Percentiles rank a stretch among this genome's conserved stretches.
These are phyloP conservation scores for Agrochola litura DNA, from an alignment of 2,888 invertebrate species.

Conservation along the genomic window DNA sequence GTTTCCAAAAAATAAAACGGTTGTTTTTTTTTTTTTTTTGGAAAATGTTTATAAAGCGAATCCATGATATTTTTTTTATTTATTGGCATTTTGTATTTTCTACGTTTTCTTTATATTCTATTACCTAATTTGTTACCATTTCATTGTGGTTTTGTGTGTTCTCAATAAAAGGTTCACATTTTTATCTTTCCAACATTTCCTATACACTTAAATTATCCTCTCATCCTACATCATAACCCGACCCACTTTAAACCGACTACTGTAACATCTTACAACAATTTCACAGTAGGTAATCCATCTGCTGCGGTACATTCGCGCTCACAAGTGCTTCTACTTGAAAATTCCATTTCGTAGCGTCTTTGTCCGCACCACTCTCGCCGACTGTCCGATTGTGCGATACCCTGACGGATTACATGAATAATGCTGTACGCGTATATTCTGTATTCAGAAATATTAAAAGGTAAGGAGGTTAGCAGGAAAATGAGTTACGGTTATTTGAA, in stretches of 20 bases:
- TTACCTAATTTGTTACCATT: background rate
- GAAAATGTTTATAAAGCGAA: no score
- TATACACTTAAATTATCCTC: background rate
- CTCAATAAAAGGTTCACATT: background rate
- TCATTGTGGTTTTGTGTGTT: background rate
- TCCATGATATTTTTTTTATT: no score
- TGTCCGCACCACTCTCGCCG: conserved; percentile 70
- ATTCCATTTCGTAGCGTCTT: conserved; percentile 77
- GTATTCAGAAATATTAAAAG: conserved; percentile 60
- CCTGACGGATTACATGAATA: conserved; percentile 68
- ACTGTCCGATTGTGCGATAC: conserved; percentile 74
- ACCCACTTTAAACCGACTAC: conserved; percentile 35
- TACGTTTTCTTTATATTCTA: no score
- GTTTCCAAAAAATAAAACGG: no score
- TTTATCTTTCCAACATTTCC: background rate
- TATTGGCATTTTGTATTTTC: no score
- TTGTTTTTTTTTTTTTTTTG: no score
- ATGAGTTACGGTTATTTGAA: conserved; percentile 60
- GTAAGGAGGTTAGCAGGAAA: conserved; percentile 47
- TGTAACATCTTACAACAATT: conserved; percentile 53
- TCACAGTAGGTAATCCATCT: conserved; percentile 66
- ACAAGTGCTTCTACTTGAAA: conserved; percentile 73
- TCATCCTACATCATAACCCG: conserved; percentile 7
- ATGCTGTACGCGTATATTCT: conserved; percentile 63
- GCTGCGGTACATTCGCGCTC: conserved; percentile 53